phyloP scores from a whole-genome alignment of 2,113 vertebrate species.

The Hypanus sabinus region DNA sequence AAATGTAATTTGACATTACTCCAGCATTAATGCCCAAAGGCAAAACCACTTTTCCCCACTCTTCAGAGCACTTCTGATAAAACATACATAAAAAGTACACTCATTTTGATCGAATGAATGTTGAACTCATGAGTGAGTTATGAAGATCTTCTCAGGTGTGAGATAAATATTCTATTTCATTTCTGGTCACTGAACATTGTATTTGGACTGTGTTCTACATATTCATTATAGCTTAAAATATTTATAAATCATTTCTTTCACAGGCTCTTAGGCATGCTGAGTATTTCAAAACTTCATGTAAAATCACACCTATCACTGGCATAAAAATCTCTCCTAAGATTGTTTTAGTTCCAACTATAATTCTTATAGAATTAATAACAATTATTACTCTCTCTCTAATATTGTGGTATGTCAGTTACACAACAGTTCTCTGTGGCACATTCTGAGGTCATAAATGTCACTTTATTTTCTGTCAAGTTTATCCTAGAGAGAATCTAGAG shows the following conservation, averaged over 20 bases:
- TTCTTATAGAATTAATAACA: too few relatives aligned
- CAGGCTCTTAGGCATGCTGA: not conserved
- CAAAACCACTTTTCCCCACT: not conserved
- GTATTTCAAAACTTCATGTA: not conserved
- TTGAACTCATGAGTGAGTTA: not conserved
- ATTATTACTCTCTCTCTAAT: too few relatives aligned
- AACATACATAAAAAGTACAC: not conserved
- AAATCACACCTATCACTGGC: not conserved
- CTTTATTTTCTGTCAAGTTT: not conserved
- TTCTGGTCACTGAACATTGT: not conserved
- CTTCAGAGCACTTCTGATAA: not conserved
- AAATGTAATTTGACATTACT: not conserved
- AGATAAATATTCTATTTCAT: not conserved
- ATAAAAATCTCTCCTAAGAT: not conserved
- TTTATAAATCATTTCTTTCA: conserved; percentile 11
- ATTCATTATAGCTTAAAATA: not conserved
- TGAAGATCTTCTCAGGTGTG: not conserved
- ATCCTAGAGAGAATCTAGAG: not conserved
- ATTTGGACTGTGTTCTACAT: not conserved
- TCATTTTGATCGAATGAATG: not conserved
- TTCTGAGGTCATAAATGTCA: not conserved
- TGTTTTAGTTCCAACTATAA: too few relatives aligned
- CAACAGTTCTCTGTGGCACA: not conserved
- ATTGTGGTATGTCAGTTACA: too few relatives aligned
- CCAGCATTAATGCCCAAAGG: not conserved